phyloP scores from a whole-genome alignment of 92 coral and sea anemone genomes.

The Paragorgia papillata region DNA sequence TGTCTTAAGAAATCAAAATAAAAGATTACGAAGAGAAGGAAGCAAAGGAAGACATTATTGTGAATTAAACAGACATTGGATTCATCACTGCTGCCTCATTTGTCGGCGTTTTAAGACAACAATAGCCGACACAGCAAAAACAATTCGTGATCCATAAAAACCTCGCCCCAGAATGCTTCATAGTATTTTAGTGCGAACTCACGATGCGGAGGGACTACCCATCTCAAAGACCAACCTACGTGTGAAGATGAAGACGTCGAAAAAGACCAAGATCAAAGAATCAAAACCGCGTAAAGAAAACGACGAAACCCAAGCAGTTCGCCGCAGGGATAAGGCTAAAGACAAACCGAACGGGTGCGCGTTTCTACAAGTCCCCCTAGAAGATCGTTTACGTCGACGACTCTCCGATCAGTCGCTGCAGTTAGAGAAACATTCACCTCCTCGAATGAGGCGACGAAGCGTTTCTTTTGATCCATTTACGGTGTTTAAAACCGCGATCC shows the following conservation, averaged over 20 bases:
- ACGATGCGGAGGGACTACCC: neutral
- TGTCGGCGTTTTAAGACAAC: too few species aligned
- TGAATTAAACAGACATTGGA: too few species aligned
- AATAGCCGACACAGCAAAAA: too few species aligned
- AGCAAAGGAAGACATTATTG: too few species aligned
- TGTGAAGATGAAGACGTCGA: conserved; percentile 21
- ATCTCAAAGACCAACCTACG: neutral
- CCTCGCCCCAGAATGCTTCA: too few species aligned
- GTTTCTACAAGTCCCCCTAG: conserved; percentile 9
- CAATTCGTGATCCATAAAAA: too few species aligned
- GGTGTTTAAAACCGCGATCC: conserved; percentile 84
- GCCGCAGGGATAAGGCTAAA: neutral
- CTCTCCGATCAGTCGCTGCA: conserved; percentile 11
- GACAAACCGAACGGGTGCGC: neutral
- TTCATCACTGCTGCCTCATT: too few species aligned
- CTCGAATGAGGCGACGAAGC: conserved; percentile 66
- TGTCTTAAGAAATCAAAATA: too few species aligned
- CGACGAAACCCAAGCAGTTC: neutral
- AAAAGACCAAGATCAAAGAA: neutral
- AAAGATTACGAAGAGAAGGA: too few species aligned
- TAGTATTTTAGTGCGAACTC: too few species aligned
- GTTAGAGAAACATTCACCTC: neutral
- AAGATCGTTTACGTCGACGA: conserved; percentile 27
- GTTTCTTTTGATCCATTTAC: conserved; percentile 82
- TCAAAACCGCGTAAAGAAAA: neutral